These are phyloP conservation scores for Heterotis niloticus DNA, from an alignment of 2,113 vertebrate species.

Conservation along the genomic window DNA sequence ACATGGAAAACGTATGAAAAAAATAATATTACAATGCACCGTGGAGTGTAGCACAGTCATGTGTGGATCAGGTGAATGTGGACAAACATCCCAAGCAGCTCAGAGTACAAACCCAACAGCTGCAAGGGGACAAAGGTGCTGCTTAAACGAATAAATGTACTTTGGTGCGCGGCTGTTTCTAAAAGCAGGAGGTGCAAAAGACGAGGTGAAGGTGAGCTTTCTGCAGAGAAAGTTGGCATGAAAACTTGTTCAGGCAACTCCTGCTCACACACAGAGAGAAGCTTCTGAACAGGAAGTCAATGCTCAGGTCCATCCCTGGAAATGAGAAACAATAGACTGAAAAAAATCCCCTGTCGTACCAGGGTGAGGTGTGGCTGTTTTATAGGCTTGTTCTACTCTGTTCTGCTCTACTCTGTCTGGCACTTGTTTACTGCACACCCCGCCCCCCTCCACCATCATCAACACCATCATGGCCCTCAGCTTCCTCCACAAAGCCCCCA, in stretches of 20 bases:
- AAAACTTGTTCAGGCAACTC: neutral
- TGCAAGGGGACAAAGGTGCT: too few relatives aligned
- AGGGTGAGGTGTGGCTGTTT: neutral
- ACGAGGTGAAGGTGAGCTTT: too few relatives aligned
- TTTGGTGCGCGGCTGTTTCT: too few relatives aligned
- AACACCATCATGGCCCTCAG: too few relatives aligned
- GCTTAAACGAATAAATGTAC: too few relatives aligned
- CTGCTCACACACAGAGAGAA: neutral
- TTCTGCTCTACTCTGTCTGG: neutral
- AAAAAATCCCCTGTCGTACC: neutral
- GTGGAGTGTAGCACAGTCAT: too few relatives aligned
- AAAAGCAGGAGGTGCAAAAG: too few relatives aligned
- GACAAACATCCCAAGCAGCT: too few relatives aligned
- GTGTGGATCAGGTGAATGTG: too few relatives aligned
- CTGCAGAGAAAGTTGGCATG: neutral
- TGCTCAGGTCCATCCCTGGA: neutral
- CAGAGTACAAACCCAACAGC: too few relatives aligned
- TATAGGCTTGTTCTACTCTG: neutral
- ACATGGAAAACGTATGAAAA: too few relatives aligned
- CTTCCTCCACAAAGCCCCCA: conserved; percentile 9
- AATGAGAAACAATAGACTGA: neutral
- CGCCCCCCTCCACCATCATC: neutral
- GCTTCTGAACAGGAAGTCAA: neutral
- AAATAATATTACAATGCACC: too few relatives aligned
- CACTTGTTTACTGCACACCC: conserved; percentile 14